phyloP scores from a whole-genome alignment of 1,140 invertebrate species.

The Aphidius gifuensis region DNA sequence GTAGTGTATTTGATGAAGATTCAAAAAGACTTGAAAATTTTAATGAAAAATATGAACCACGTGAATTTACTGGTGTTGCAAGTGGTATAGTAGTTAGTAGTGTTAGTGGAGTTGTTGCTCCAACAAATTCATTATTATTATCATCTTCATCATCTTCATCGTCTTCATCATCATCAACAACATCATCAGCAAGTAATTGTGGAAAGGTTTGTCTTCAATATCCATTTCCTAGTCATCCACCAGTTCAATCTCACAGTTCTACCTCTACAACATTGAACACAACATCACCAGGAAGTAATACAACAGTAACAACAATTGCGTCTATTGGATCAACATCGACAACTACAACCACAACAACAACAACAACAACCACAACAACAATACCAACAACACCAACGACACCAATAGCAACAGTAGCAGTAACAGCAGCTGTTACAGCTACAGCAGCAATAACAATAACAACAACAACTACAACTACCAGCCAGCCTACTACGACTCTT shows the following conservation, averaged over 20 bases:
- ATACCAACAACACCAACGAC: slow-evolving; percentile 14
- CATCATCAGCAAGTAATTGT: slow-evolving; percentile 25
- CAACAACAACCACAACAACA: slow-evolving; percentile 28
- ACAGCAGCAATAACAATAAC: slow-evolving; percentile 8
- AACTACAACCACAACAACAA: no score
- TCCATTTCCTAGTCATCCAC: slow-evolving; percentile 76
- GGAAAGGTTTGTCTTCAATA: slow-evolving; percentile 70
- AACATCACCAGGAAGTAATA: slow-evolving; percentile 25
- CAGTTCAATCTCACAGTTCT: slow-evolving; percentile 38
- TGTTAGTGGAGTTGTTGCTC: neutral
- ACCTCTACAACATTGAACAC: slow-evolving; percentile 26
- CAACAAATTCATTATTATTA: slow-evolving; percentile 26
- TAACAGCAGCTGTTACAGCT: slow-evolving; percentile 11
- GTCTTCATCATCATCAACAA: slow-evolving; percentile 24
- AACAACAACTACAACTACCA: no score
- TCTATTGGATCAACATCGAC: no score
- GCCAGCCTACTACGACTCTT: neutral
- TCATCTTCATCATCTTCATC: slow-evolving; percentile 24
- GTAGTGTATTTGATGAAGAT: slow-evolving; percentile 94
- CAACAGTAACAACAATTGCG: slow-evolving; percentile 17
- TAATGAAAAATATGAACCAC: slow-evolving; percentile 80
- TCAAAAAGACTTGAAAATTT: slow-evolving; percentile 88
- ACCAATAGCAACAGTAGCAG: slow-evolving; percentile 19
- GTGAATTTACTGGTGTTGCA: slow-evolving; percentile 58
- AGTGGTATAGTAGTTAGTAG: neutral